These are phyloP conservation scores for Lampris megalopsis DNA, from an alignment of 2,113 vertebrate genomes.

Conservation along the genomic window DNA sequence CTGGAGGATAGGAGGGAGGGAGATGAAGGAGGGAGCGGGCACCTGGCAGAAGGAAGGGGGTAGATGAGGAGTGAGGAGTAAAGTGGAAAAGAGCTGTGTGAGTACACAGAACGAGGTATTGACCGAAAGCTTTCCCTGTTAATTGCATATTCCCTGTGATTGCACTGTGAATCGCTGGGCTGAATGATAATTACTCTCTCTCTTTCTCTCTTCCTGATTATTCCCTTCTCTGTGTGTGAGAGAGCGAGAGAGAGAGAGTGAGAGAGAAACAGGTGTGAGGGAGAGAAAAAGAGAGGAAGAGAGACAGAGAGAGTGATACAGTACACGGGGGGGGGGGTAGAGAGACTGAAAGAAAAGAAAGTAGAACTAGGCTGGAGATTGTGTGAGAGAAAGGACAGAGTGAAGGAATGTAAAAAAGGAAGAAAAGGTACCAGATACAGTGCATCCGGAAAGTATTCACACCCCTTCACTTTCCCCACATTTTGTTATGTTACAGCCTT, in stretches of 20 bases:
- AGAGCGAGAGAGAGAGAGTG: background rate
- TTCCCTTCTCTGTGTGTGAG: background rate
- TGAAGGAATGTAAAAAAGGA: too few species aligned
- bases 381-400: background rate
- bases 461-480: too few species aligned
- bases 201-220: constrained; percentile 9
- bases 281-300: constrained; percentile 6
- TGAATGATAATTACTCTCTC: constrained; percentile 60
- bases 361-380: background rate
- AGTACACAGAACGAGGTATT: constrained; percentile 61
- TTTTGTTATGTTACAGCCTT: too few species aligned
- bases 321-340: background rate
- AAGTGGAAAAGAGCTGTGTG: constrained; percentile 47
- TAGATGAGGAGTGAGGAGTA: constrained; percentile 20
- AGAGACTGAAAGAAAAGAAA: background rate
- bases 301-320: background rate
- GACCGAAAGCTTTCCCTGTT: constrained; percentile 69
- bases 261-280: background rate
- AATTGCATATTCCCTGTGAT: constrained; percentile 72
- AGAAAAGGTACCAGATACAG: too few species aligned
- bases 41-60: background rate
- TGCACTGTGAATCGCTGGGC: constrained; percentile 51
- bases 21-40: constrained; percentile 11
- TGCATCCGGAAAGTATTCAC: too few species aligned
- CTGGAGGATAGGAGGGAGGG: constrained; percentile 47